A percentile compares a stretch with the other conserved stretches of the same genome.
These are phyloP conservation scores for Caenorhabditis zanzibari DNA, from an alignment of 2,888 invertebrate species.

Conservation along the genomic window DNA sequence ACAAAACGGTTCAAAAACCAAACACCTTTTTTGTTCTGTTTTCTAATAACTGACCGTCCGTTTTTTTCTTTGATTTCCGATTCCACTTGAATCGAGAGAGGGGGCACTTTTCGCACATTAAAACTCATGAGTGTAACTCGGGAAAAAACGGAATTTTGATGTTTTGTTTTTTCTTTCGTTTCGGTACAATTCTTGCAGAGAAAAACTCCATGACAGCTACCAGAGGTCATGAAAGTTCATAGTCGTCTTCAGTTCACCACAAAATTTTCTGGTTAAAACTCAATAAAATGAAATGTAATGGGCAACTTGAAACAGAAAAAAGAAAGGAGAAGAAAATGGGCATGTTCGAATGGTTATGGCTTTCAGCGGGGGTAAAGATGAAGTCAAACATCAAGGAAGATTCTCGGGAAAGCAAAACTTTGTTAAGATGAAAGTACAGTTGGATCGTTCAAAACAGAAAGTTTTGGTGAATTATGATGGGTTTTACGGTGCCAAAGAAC, in stretches of 20 bases:
- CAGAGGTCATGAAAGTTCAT: slow-evolving; percentile 7
- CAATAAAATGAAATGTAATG: slow-evolving; percentile 40
- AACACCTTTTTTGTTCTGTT: slow-evolving; percentile 30
- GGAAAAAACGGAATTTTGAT: not conserved
- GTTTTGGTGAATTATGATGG: not conserved
- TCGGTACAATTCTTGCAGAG: not conserved
- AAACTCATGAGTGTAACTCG: not conserved
- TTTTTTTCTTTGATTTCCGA: slow-evolving; percentile 24
- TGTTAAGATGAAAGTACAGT: not conserved
- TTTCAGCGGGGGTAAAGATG: not conserved
- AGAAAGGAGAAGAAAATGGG: not conserved
- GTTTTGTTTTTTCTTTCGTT: slow-evolving; percentile 11
- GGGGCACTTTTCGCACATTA: slow-evolving; percentile 21
- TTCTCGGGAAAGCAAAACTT: not conserved
- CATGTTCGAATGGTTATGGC: slow-evolving; percentile 15
- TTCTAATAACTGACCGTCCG: slow-evolving; percentile 29
- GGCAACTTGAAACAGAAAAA: slow-evolving; percentile 18
- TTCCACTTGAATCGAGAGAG: slow-evolving; percentile 41
- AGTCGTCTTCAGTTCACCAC: not conserved
- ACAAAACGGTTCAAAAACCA: slow-evolving; percentile 53
- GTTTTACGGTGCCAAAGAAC: not conserved
- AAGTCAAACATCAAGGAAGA: slow-evolving; percentile 10
- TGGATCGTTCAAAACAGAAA: slow-evolving; percentile 5
- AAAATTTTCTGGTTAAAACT: slow-evolving; percentile 25
- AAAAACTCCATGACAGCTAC: slow-evolving; percentile 16